Evolutionary conservation across 1,140 invertebrate genomes (phyloP).

Genomic region (Drosophila nasuta): DNA sequence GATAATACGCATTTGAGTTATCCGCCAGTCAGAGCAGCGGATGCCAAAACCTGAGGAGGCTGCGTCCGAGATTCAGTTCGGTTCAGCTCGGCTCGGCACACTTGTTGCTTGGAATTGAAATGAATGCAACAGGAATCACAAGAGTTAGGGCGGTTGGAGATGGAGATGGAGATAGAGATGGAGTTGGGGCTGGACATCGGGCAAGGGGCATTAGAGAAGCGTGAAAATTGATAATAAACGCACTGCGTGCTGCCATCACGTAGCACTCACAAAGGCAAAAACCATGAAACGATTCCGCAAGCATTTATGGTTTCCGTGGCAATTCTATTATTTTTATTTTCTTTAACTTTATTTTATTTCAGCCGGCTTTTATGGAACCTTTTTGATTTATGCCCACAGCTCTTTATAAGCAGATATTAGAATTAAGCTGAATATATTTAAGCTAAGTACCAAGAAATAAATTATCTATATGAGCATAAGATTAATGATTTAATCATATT

Average conservation of each 20-base stretch:
- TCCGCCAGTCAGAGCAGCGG: constrained; percentile 65
- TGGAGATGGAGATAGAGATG: background rate
- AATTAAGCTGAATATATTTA: background rate
- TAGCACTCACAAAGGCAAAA: constrained; percentile 48
- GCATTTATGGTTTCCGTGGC: constrained; percentile 19
- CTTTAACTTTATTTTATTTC: constrained; percentile 47
- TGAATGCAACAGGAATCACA: background rate
- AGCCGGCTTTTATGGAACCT: constrained; percentile 57
- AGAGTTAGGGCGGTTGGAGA: background rate
- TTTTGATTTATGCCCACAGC: constrained; percentile 57
- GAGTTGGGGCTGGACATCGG: constrained; percentile 5
- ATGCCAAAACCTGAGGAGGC: constrained; percentile 51
- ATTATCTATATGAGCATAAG: background rate
- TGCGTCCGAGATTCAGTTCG: constrained; percentile 28
- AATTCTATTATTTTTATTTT: constrained; percentile 19
- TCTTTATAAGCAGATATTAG: constrained; percentile 14
- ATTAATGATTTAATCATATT: background rate
- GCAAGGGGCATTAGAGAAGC: constrained; percentile 27
- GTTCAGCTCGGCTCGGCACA: constrained; percentile 26
- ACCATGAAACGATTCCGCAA: constrained; percentile 30
- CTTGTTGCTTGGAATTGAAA: constrained; percentile 59
- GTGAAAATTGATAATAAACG: constrained; percentile 78
- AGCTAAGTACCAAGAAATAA: background rate
- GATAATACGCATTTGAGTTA: constrained; percentile 71
- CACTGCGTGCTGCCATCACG: constrained; percentile 54